phyloP scores from a whole-genome alignment of 1,140 invertebrate genomes.

The Aporrectodea caliginosa region DNA sequence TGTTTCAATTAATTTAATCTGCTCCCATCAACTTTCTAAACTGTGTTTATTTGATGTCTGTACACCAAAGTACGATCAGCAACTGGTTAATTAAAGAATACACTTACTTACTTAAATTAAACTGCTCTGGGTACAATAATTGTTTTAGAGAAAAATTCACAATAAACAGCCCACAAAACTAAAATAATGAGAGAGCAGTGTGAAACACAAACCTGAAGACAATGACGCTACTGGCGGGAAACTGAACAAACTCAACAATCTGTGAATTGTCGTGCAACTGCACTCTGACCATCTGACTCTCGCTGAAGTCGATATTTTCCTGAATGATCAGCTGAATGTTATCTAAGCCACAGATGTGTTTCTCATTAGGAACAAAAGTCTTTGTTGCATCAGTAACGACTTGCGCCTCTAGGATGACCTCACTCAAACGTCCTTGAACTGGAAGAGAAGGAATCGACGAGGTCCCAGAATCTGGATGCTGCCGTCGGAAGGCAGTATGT shows the following conservation, averaged over 20 bases:
- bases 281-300: constrained; percentile 68
- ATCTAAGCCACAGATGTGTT: constrained; percentile 74
- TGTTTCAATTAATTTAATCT: no score
- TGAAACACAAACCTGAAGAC: constrained; percentile 66
- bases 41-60: no score
- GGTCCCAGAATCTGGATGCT: constrained; percentile 62
- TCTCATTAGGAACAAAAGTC: constrained; percentile 60
- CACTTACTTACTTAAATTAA: no score
- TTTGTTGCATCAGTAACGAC: constrained; percentile 38
- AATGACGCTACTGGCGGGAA: constrained; percentile 79
- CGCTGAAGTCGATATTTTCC: constrained; percentile 67
- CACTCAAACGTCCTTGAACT: constrained; percentile 70
- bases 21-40: no score
- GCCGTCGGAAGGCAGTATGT: constrained; percentile 74
- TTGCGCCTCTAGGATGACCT: constrained; percentile 78
- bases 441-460: constrained; percentile 63
- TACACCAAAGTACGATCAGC: no score
- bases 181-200: background rate
- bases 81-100: no score
- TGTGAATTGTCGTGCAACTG: constrained; percentile 46
- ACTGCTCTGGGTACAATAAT: no score
- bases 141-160: no score
- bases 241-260: constrained; percentile 72
- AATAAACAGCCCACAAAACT: no score
- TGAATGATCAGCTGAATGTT: constrained; percentile 69